These are phyloP conservation scores for Epicampocera succincta DNA, from an alignment of 2,888 invertebrate genomes.

Conservation along the genomic window DNA sequence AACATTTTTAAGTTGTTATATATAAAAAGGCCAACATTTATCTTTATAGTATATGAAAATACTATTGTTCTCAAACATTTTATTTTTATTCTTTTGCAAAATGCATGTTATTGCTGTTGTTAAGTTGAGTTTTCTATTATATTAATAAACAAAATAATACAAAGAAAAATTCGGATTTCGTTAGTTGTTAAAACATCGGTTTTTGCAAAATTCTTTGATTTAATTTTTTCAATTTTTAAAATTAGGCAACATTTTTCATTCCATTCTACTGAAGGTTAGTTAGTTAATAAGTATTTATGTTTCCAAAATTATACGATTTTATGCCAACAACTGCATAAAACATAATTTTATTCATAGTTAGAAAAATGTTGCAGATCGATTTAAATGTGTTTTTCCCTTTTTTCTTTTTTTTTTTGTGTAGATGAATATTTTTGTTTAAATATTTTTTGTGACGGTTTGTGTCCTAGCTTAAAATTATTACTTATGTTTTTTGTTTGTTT, in stretches of 20 bases:
- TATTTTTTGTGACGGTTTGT: conserved; percentile 69
- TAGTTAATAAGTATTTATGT: conserved; percentile 3
- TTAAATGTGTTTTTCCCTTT: conserved; percentile 23
- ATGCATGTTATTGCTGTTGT: conserved; percentile 10
- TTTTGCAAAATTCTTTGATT: conserved; percentile 66
- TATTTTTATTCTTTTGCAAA: conserved; percentile 59
- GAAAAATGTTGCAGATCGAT: conserved; percentile 56
- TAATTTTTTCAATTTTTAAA: conserved; percentile 35
- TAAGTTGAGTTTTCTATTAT: conserved; percentile 56
- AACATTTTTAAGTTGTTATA: conserved; percentile 21
- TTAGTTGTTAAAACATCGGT: conserved; percentile 46
- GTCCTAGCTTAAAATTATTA: conserved; percentile 62
- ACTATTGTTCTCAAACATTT: conserved; percentile 37
- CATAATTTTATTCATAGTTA: conserved; percentile 64
- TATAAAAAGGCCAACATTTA: conserved; percentile 37
- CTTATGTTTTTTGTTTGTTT: conserved; percentile 33
- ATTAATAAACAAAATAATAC: conserved; percentile 63
- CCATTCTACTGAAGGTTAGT: conserved; percentile 21
- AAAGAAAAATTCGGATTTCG: conserved; percentile 64
- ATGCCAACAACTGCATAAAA: conserved; percentile 71
- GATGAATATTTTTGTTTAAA: conserved; percentile 49
- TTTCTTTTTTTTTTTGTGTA: conserved; percentile 24
- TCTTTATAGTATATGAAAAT: conserved; percentile 42
- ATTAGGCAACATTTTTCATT: conserved; percentile 53
- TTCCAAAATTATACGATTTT: conserved; percentile 68